Evolutionary conservation across 2,888 invertebrate genomes (phyloP).

Genomic region (Microplitis deprimator): DNA sequence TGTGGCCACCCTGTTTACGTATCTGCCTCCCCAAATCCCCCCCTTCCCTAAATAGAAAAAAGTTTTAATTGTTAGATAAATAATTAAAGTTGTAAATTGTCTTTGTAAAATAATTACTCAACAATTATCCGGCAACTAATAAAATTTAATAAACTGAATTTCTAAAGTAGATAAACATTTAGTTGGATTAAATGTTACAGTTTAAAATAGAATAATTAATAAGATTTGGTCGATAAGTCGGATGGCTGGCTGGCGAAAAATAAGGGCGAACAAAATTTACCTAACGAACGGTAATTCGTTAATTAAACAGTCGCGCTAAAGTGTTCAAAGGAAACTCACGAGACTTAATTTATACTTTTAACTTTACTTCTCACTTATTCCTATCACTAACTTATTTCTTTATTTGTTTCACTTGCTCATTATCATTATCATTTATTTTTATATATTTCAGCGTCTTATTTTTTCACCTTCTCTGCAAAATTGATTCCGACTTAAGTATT

Average conservation of each 20-base stretch:
- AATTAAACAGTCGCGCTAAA: conserved; percentile 42
- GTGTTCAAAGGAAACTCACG: conserved; percentile 39
- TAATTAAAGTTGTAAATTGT: too few relatives aligned
- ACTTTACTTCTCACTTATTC: conserved; percentile 35
- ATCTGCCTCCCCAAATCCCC: too few relatives aligned
- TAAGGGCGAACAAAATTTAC: conserved; percentile 35
- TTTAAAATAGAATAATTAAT: conserved; percentile 13
- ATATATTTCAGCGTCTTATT: conserved; percentile 6
- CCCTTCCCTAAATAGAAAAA: not conserved
- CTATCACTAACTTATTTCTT: not conserved
- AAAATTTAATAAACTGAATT: not conserved
- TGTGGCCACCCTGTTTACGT: too few relatives aligned
- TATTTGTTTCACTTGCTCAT: conserved; percentile 19
- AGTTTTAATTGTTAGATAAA: not conserved
- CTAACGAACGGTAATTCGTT: conserved; percentile 42
- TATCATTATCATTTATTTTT: conserved; percentile 6
- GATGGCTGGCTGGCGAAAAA: not conserved
- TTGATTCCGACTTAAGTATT: conserved; percentile 32
- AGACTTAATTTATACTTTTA: conserved; percentile 44
- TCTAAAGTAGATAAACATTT: not conserved
- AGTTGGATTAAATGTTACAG: not conserved
- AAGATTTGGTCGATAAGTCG: not conserved
- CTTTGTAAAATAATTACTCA: not conserved
- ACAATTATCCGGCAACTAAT: not conserved
- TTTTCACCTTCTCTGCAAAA: conserved; percentile 8